A percentile compares a stretch with the other conserved stretches of the same genome.
Evolutionary conservation across 2,113 vertebrate genomes (phyloP).

Genomic region (Archilochus colubris): DNA sequence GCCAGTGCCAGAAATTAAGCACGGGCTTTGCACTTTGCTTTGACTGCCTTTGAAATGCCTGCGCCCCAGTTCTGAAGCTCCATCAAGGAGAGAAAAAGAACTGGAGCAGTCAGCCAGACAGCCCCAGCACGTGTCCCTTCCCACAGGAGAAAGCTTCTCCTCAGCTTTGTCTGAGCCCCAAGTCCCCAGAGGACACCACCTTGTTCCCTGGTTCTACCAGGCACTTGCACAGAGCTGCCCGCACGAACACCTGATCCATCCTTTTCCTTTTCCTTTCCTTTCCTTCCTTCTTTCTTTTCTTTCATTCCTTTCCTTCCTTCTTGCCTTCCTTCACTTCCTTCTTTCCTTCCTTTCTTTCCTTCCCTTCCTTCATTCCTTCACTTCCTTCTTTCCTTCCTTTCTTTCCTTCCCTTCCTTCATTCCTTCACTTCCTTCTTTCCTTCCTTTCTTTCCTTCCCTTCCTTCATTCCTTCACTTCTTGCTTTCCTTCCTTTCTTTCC

Average conservation of each 20-base stretch:
- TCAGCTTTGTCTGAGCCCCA: background rate
- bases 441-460: too few species aligned
- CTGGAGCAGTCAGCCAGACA: constrained; percentile 46
- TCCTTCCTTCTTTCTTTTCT: too few species aligned
- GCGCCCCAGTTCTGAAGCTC: constrained; percentile 15
- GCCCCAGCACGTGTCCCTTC: background rate
- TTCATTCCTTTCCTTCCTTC: too few species aligned
- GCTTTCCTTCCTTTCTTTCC: too few species aligned
- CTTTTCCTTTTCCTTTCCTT: too few species aligned
- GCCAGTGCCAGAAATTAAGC: background rate
- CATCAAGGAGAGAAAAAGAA: constrained; percentile 28
- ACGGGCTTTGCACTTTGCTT: background rate
- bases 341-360: too few species aligned
- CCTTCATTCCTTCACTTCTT: too few species aligned
- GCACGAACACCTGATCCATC: background rate
- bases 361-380: too few species aligned
- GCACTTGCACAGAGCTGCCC: background rate
- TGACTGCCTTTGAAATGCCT: background rate
- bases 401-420: too few species aligned
- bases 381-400: too few species aligned
- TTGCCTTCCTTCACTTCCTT: too few species aligned
- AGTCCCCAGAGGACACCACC: background rate
- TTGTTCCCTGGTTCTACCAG: background rate
- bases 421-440: too few species aligned
- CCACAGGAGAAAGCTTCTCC: background rate